These are phyloP conservation scores for Drosophila maculinotata DNA, from an alignment of 2,888 invertebrate species.

Conservation along the genomic window DNA sequence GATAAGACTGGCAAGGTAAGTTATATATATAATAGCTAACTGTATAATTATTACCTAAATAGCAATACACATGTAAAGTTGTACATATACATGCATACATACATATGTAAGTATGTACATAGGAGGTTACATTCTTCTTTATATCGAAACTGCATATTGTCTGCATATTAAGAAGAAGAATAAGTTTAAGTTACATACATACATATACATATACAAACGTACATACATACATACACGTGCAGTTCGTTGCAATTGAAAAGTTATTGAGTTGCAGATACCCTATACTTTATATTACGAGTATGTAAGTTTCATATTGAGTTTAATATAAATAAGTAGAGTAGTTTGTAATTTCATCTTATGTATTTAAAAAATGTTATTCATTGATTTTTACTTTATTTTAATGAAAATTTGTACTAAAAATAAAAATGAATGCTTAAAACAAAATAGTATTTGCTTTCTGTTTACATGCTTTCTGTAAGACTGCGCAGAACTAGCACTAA, in stretches of 20 bases:
- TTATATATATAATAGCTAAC: slow-evolving; percentile 20
- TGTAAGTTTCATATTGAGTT: too few species aligned
- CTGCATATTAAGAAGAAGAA: not conserved
- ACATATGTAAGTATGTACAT: slow-evolving; percentile 1
- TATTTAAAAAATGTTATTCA: too few species aligned
- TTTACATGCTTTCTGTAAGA: too few species aligned
- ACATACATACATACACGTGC: not conserved
- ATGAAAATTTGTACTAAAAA: too few species aligned
- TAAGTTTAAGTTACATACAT: not conserved
- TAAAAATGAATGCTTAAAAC: too few species aligned
- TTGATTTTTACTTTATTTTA: too few species aligned
- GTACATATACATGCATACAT: not conserved
- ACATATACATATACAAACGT: not conserved
- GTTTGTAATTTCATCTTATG: too few species aligned
- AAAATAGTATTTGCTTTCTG: too few species aligned
- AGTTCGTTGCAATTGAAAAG: not conserved
- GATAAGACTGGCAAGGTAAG: slow-evolving; percentile 83
- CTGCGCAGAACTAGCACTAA: too few species aligned
- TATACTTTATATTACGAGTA: too few species aligned
- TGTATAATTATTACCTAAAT: not conserved
- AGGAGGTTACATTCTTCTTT: not conserved
- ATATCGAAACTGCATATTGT: not conserved
- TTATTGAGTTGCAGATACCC: not conserved
- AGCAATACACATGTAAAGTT: not conserved
- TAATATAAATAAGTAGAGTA: too few species aligned